Base-by-base conservation (phyloP, 2,113 vertebrate species). In the Rutilus rutilus region DNA sequence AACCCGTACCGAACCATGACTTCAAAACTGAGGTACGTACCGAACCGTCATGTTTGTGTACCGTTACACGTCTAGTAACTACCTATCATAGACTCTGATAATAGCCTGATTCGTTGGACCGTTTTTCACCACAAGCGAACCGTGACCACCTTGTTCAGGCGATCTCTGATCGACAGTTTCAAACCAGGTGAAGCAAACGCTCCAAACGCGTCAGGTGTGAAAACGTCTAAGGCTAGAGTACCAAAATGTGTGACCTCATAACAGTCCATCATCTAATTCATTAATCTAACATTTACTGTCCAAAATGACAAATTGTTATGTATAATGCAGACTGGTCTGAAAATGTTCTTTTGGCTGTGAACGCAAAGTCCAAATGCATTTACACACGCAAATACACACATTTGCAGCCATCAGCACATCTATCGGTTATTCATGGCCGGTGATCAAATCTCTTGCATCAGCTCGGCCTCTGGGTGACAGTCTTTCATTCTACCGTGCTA, bases 381-480 rank as follows among this genome's bases (percentile, higher is more conserved):
- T 36, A 50, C 19, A 30, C 36, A 78, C 47, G 12, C 17, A 47
- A 42, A 77, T 71, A 77, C 65, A 79, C 19, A 50, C 77, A n/a
- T 54, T 83, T 84, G 81, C 76, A 30, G 83, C 83, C 47, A 87
- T 90, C 87, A 89, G 88, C 88, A 74, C 82, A 39, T 76, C 27
- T 19, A 73, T 42, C 11, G 25, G 54, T 79, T 79, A 79, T 79
- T 25, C 57, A 45, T 45, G 86, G 89, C 78, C 84, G 11, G 45
- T 75, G 88, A 92, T 93, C 91, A 94, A 91, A 92, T 92, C 89
- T 92, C 90, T 89, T 79, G 82, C 75, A 76, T 82, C 75, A 86
- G 89, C 85, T 89, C 84, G 60, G 33, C 75, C 81, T 81, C 78
- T 85, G 85, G 88, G 10, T 33, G 86, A 74, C 86, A 60, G 85